Evolutionary conservation across 2,888 invertebrate genomes (phyloP), one percentile per base, ranked within the genome.

Genomic region (Acrobasis repandana): DNA sequence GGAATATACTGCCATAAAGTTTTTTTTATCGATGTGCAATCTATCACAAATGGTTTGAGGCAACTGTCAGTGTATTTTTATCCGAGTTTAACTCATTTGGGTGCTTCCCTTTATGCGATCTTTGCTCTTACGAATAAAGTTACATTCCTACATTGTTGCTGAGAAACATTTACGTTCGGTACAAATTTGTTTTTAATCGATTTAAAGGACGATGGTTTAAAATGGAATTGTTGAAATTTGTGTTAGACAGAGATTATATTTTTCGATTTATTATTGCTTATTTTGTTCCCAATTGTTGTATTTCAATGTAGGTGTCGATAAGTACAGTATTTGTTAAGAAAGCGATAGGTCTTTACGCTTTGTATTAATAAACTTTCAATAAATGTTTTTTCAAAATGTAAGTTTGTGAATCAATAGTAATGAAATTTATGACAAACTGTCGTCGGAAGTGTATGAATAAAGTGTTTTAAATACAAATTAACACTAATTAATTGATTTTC

Each of bases 201-300:
- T 57, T 49, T 57, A 43, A 49, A 49, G 2, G 15, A 58, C 8
- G 48, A 65, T 74, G 72, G 71, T 76, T 73, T 68, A 66, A 70
- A 77, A 83, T 82, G 83, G 84, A 86, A 86, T 90, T 90, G 88
- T 90, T 90, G 69, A 84, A 86, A 83, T 82, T 83, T 85, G 76
- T 83, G 76, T 84, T 86, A 82, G 74, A 75, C 85, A 88, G 85
- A 90, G 85, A 86, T 86, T 90, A 88, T 90, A 90, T 91, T 90
- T 90, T 90, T 90, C 80, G 89, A 90, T 85, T 86, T 80, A 84
- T 83, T 85, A 85, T 85, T 85, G 73, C 79, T 83, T 83, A 76
- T 76, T 83, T 82, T 83, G 79, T 85, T 81, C 71, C 77, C 75
- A 70, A 79, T 86, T 87, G 86, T 88, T 88, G 83, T 87, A 83